Base-by-base conservation (phyloP, 2,113 vertebrate species). In the Brachypodius melanocephalos region DNA sequence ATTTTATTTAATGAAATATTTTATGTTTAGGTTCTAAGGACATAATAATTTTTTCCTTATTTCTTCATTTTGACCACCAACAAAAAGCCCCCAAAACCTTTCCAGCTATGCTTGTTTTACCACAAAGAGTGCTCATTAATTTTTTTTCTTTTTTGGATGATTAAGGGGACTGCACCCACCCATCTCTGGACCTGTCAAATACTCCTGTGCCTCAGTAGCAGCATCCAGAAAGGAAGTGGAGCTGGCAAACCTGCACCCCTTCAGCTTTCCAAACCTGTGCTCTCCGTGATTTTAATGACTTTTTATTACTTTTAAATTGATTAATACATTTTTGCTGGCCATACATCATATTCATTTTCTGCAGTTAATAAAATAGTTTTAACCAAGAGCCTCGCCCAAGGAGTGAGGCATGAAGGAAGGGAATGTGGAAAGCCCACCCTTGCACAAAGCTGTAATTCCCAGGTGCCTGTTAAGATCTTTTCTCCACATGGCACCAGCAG, bases 321-420 rank as follows among this genome's bases (percentile, higher is more conserved):
- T 78, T 74, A 42, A 84, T 72, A 10, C 61, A 63, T 87, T 95
- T 95, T 75, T 84, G 6, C 52, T 92, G 77, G 91, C 25, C 72
- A n/a, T 25, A 17, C 2, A 1, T 51, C 32, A 26, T 19, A 43
- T 10, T 59, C 5, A 6, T 8, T 83, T 86, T 51, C 58, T 79
- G 31, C 6, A 2, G 2, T 40, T 71, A 46, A 58, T 84, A 38
- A 78, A 81, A 61, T 28, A 83, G 6, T 55, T 62, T n/a, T 32
- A n/a, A 75, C 19, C 32, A 75, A 57, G 40, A 36, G n/a, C 22
- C 43, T 61, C 45, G 25, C 38, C 57, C 46, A 38, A 52, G 43
- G 52, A 57, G 9, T 1, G 25, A 29, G 58, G 10, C 0, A 0
- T 1, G 5, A 5, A 21, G 17, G 54, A 51, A 88, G 31, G 38